Base-by-base conservation (phyloP, 2,113 vertebrate genomes). In the Empidonax traillii region DNA sequence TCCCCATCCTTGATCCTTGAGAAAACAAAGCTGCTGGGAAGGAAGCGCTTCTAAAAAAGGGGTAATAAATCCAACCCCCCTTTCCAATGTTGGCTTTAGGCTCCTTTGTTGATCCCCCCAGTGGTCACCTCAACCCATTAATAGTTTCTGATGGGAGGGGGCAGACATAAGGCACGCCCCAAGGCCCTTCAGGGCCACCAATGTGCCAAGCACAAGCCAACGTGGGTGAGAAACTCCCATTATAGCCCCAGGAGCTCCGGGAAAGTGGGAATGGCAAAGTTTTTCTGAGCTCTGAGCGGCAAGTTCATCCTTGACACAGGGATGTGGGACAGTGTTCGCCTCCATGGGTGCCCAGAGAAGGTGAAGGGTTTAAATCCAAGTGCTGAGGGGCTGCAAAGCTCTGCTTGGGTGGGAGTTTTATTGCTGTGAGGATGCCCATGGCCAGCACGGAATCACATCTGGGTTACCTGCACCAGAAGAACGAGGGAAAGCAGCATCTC, bases 161-260 rank as follows among this genome's bases (percentile, higher is more conserved):
- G 33, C 49, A 33, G 31, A 10, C 43, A 23, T 27, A 11, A 33
- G 30, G 18, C 43, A 25, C 30, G 31, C 35, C 13, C 51, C 31
- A 59, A 46, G 56, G 37, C 25, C 43, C 49, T 43, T 17, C 35
- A n/a, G 74, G 44, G 33, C 21, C 66, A 52, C 59, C 44, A 12
- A 27, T 37, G 23, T 21, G 12, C 72, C 47, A 24, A 24, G 14
- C 8, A 2, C 1, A 2, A 55, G 21, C 18, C 47, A 41, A 6
- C 0, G 1, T 1, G 10, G 47, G 19, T 3, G 7, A 51, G 47
- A 28, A 21, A 20, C 18, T 12, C 46, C 16, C 0, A 0, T 2
- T 2, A 14, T 9, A 14, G n/a, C 10, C 21, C 44, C 11, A 0
- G 6, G 15, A 73, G 37, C 37, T 21, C 17, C 1, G 0, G 31